Evolutionary conservation across 2,888 invertebrate genomes (phyloP).

Genomic region (Drosophila incognita): DNA sequence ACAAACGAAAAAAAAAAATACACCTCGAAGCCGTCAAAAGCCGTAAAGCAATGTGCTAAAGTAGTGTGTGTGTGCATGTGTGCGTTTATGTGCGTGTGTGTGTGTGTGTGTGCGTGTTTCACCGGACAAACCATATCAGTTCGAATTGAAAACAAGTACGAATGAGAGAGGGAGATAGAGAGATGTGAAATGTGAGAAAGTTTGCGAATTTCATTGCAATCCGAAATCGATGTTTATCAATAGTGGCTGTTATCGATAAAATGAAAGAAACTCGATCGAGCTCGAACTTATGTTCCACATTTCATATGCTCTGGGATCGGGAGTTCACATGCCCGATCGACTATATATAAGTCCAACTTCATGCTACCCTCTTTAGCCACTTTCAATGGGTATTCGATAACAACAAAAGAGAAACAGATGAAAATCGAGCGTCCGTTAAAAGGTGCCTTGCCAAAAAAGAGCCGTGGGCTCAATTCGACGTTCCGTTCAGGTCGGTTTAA

Average conservation of each 20-base stretch:
- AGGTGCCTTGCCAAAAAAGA: conserved; percentile 4
- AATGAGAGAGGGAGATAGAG: background rate
- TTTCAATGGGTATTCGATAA: background rate
- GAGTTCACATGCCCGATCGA: background rate
- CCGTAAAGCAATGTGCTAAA: conserved; percentile 24
- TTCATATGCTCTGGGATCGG: background rate
- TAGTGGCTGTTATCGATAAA: background rate
- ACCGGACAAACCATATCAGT: conserved; percentile 21
- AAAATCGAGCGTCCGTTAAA: conserved; percentile 57
- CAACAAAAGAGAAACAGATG: conserved; percentile 17
- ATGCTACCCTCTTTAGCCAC: background rate
- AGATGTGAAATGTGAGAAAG: background rate
- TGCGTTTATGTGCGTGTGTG: background rate
- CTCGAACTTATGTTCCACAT: background rate
- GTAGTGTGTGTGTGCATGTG: background rate
- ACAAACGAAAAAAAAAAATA: conserved; percentile 14
- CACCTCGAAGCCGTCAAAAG: conserved; percentile 1
- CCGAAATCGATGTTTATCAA: background rate
- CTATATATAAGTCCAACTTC: background rate
- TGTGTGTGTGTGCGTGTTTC: background rate
- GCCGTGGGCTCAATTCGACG: conserved; percentile 4
- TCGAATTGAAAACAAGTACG: conserved; percentile 29
- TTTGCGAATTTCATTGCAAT: background rate
- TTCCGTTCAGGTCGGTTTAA: conserved; percentile 14
- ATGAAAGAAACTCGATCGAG: background rate